phyloP scores from a whole-genome alignment of 1,140 invertebrate genomes.

The Macrosteles quadrilineatus region DNA sequence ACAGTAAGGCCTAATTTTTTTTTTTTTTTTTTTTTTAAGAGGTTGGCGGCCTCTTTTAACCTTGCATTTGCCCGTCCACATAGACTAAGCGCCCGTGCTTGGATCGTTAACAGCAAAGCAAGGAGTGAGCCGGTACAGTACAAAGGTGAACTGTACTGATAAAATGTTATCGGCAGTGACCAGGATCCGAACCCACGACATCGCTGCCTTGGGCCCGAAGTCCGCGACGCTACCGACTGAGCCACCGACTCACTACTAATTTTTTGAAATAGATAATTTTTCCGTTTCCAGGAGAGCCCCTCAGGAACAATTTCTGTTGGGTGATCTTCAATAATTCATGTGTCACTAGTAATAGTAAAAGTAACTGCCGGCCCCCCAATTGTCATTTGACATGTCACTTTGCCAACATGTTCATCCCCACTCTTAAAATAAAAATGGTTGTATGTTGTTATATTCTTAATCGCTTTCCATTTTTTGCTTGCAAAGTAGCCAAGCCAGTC shows the following conservation, averaged over 20 bases:
- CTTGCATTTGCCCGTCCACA: no score
- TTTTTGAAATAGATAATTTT: constrained; percentile 1
- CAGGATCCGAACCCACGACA: no score
- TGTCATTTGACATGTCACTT: neutral
- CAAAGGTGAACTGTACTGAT: no score
- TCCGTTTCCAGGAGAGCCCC: constrained; percentile 1
- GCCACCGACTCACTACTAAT: no score
- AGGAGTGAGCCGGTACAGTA: no score
- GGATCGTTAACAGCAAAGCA: no score
- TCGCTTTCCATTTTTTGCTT: neutral
- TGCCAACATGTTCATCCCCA: neutral
- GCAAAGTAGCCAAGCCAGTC: neutral
- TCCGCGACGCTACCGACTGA: no score
- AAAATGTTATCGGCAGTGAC: no score
- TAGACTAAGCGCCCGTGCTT: no score
- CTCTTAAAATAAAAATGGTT: neutral
- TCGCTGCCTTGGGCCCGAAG: no score
- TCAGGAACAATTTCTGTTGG: neutral
- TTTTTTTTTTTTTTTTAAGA: no score
- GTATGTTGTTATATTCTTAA: neutral
- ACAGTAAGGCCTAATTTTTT: constrained; percentile 11
- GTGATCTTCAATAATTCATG: neutral
- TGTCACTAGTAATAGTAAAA: neutral
- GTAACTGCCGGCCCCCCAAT: neutral
- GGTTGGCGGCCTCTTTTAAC: no score